Evolutionary conservation across 2,113 vertebrate species (phyloP).

Genomic region (Zosterops hypoxanthus): DNA sequence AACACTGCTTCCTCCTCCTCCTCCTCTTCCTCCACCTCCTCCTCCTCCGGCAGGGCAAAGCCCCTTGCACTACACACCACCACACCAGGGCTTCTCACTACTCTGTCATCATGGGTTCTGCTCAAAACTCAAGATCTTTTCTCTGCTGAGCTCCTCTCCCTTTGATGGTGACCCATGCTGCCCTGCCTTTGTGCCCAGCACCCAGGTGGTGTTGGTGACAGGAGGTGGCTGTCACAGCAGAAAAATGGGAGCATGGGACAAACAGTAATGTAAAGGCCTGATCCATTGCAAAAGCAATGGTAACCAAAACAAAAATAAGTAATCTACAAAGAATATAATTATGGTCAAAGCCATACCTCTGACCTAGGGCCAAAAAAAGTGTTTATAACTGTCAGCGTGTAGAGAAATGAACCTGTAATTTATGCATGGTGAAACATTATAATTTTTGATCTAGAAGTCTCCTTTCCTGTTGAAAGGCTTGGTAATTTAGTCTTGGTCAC

Average conservation of each 20-base stretch:
- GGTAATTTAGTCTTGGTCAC: neutral
- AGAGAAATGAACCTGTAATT: slow-evolving; percentile 49
- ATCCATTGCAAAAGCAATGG: neutral
- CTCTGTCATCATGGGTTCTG: fast-evolving
- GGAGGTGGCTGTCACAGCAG: neutral
- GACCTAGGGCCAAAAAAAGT: slow-evolving; percentile 9
- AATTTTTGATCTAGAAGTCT: slow-evolving; percentile 47
- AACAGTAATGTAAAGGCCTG: neutral
- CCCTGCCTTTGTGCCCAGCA: neutral
- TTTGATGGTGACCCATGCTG: neutral
- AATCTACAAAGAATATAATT: slow-evolving; percentile 49
- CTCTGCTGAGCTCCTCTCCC: neutral
- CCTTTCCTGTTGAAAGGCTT: slow-evolving; percentile 10
- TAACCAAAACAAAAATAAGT: slow-evolving; percentile 39
- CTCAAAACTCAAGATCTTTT: neutral
- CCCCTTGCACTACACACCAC: neutral
- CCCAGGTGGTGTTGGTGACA: neutral
- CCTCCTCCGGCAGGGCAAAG: neutral
- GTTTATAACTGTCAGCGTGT: slow-evolving; percentile 33
- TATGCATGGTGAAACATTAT: slow-evolving; percentile 8
- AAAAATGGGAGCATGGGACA: neutral
- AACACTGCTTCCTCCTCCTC: neutral
- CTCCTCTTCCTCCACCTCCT: neutral
- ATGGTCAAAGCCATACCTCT: slow-evolving; percentile 42
- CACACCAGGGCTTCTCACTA: neutral